Evolutionary conservation across 2,113 vertebrate genomes (phyloP), one percentile per base, ranked within the genome.

Genomic region (Eublepharis macularius): DNA sequence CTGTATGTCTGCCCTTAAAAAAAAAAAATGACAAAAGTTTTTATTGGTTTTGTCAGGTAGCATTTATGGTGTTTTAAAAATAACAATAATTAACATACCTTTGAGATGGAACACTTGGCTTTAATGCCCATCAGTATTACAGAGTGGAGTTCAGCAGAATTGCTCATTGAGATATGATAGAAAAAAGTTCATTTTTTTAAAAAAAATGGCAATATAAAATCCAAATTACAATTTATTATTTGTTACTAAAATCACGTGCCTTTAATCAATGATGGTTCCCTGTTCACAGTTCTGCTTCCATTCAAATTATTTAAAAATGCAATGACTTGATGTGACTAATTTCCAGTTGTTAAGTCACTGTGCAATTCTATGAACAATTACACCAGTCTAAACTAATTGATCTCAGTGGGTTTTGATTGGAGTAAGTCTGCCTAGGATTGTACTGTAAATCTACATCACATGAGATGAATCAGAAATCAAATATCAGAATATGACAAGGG

Each of bases 311-410:
- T 87, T 87, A 86, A 92, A 88, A 85, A 43, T 73, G 26, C 13
- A 82, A 66, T 65, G 24, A 85, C 32, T 73, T 90, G 75, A 83
- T 90, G 81, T 72, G 2, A 80, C 87, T 90, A 92, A 82, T 86
- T 66, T 83, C 89, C 76, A 81, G n/a, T 87, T 88, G 45, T 10
- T 45, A 41, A 76, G 92, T 87, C 79, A 81, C 74, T 88, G n/a
- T n/a, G n/a, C n/a, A n/a, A n/a, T n/a, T n/a, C n/a, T n/a, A n/a
- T n/a, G n/a, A n/a, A n/a, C n/a, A n/a, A n/a, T n/a, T n/a, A n/a
- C n/a, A n/a, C n/a, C n/a, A n/a, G n/a, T n/a, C n/a, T n/a, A n/a
- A n/a, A n/a, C n/a, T n/a, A n/a, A n/a, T n/a, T n/a, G n/a, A n/a
- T n/a, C n/a, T n/a, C n/a, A n/a, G n/a, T n/a, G n/a, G n/a, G n/a